Conservation (phyloP, 2,888 invertebrate species). For the Plagiodera versicolora region DNA sequence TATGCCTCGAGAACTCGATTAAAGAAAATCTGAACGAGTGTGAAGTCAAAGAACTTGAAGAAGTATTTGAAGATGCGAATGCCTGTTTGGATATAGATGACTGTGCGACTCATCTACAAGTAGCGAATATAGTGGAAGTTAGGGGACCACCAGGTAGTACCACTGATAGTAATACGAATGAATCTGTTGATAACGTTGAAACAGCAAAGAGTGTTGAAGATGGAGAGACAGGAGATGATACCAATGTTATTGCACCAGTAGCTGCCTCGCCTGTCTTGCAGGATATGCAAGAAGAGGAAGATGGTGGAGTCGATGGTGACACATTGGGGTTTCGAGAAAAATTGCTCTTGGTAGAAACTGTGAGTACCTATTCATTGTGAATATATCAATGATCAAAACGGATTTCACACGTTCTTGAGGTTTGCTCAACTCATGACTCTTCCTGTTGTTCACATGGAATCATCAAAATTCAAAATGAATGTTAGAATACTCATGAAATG, state of each 20-base stretch:
- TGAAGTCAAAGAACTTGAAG: slow-evolving; percentile 46
- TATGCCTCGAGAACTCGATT: slow-evolving; percentile 44
- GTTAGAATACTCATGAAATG: neutral
- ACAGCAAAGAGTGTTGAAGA: slow-evolving; percentile 10
- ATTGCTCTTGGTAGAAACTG: neutral
- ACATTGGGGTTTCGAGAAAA: slow-evolving; percentile 12
- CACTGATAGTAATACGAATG: slow-evolving; percentile 3
- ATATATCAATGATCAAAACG: no score
- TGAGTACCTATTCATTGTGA: neutral
- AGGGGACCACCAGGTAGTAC: slow-evolving; percentile 29
- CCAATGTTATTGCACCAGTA: slow-evolving; percentile 22
- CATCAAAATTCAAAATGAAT: neutral
- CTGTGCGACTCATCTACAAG: slow-evolving; percentile 35
- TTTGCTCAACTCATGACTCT: no score
- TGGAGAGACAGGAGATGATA: slow-evolving; percentile 3
- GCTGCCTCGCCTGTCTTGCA: slow-evolving; percentile 49
- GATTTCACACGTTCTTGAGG: no score
- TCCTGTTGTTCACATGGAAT: no score
- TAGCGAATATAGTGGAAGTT: slow-evolving; percentile 47
- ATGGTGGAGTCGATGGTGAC: slow-evolving; percentile 29
- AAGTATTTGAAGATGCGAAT: slow-evolving; percentile 44
- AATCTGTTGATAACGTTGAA: slow-evolving; percentile 13
- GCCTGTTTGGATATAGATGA: slow-evolving; percentile 29
- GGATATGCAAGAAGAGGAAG: slow-evolving; percentile 48
- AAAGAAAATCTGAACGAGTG: slow-evolving; percentile 42